A percentile compares a stretch with the other conserved stretches of the same genome.
These are phyloP conservation scores for Sapayoa aenigma DNA, from an alignment of 2,113 vertebrate species.

Conservation along the genomic window DNA sequence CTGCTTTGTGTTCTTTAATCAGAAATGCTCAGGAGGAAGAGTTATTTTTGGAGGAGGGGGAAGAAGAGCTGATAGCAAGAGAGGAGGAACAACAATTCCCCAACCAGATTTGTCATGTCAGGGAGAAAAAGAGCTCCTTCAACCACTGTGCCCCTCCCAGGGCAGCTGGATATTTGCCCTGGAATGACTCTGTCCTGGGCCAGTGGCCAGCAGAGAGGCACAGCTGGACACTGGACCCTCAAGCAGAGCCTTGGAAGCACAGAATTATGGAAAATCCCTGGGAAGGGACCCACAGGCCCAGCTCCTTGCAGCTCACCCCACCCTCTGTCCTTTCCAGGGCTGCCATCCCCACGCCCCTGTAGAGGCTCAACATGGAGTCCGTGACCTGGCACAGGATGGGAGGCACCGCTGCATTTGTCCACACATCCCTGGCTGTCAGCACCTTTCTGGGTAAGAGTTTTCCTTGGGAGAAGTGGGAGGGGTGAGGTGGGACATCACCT, in stretches of 20 bases:
- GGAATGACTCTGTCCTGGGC: background rate
- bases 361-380: background rate
- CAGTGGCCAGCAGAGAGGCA: background rate
- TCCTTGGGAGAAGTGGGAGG: background rate
- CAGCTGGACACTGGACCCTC: background rate
- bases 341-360: background rate
- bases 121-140: background rate
- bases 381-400: constrained; percentile 21
- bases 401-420: background rate
- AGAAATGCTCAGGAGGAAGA: background rate
- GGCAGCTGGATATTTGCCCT: background rate
- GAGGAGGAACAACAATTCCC: background rate
- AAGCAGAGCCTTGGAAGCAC: background rate
- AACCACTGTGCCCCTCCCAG: background rate
- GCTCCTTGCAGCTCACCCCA: background rate
- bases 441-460: constrained; percentile 68
- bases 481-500: background rate
- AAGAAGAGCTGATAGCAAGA: background rate
- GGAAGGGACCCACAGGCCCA: background rate
- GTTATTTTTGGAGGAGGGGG: background rate
- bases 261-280: fast-evolving
- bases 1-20: background rate
- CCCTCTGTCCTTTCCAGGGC: background rate
- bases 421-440: background rate
- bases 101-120: background rate